Base-by-base conservation (phyloP, 2,113 vertebrate species). In the Bubo scandiacus region DNA sequence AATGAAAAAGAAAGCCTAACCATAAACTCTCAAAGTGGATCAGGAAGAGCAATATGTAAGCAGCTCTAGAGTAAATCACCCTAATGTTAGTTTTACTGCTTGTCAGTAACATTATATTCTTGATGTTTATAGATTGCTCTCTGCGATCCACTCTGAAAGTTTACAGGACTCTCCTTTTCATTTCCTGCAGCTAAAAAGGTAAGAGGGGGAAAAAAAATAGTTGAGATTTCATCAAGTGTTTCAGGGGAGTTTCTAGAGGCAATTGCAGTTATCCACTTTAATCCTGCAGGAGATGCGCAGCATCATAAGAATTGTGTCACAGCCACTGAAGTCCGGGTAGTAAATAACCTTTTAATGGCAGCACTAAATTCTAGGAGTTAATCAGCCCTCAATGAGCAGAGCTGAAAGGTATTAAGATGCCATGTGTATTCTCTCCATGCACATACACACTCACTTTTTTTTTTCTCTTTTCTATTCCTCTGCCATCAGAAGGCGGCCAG, bases 21-120 rank as follows among this genome's bases (percentile, higher is more conserved):
- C 88, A 86, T 93, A 96, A 96, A 94, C 77, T 81, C 94, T 72
- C 87, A 45, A 73, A 95, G 93, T 96, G 92, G 92, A 93, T 93
- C 86, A 95, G 92, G 94, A 95, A 97, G 81, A 97, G 92, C 86
- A 85, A 78, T 86, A 93, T 95, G 90, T 97, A 95, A 97, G 95
- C 95, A 82, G 75, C 90, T 74, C 86, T 25, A 93, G 91, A 93
- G 95, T 97, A 94, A 96, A 92, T 95, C 95, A 94, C 62, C 40
- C 92, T 81, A 86, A 93, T 87, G 85, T 92, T 94, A 74, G 93
- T 92, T 96, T 97, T 93, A 97, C 82, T 67, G 90, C 90, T 95
- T 85, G 79, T 91, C 95, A 26, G 94, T 94, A 93, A 92, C 88
- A 22, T 92, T 94, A 92, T 90, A 90, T 59, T 81, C 94, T 86